Percentiles rank a stretch among this genome's conserved stretches.
phyloP scores from a whole-genome alignment of 2,888 invertebrate genomes.

The Apodemia duryi region DNA sequence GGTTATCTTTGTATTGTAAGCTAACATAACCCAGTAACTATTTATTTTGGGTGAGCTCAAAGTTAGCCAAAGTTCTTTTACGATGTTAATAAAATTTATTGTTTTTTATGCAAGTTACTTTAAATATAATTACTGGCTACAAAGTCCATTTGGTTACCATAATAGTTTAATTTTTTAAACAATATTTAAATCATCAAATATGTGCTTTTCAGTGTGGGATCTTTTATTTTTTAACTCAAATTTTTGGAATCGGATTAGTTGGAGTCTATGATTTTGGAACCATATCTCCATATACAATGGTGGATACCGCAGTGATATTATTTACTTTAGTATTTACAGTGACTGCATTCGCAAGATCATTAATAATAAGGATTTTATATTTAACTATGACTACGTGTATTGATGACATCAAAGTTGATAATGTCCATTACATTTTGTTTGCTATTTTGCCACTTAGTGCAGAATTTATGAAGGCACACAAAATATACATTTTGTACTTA shows the following conservation, averaged over 20 bases:
- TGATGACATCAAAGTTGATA: constrained; percentile 32
- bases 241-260: constrained; percentile 53
- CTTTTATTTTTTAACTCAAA: constrained; percentile 36
- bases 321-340: constrained; percentile 46
- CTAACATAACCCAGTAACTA: too few relatives aligned
- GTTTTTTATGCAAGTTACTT: too few relatives aligned
- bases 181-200: background rate
- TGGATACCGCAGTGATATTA: constrained; percentile 54
- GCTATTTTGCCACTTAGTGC: constrained; percentile 50
- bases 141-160: too few relatives aligned
- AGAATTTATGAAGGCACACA: constrained; percentile 49
- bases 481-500: constrained; percentile 47
- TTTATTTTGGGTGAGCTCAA: too few relatives aligned
- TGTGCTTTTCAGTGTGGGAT: constrained; percentile 44
- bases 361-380: constrained; percentile 46
- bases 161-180: too few relatives aligned
- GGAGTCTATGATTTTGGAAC: constrained; percentile 54
- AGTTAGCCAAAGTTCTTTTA: too few relatives aligned
- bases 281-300: constrained; percentile 51
- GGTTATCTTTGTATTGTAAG: too few relatives aligned
- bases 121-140: too few relatives aligned
- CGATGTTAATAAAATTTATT: too few relatives aligned
- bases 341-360: constrained; percentile 45
- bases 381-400: constrained; percentile 43
- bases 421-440: constrained; percentile 48